Evolutionary conservation across 2,113 vertebrate species (phyloP).

Genomic region (Campylomormyrus numenius): DNA sequence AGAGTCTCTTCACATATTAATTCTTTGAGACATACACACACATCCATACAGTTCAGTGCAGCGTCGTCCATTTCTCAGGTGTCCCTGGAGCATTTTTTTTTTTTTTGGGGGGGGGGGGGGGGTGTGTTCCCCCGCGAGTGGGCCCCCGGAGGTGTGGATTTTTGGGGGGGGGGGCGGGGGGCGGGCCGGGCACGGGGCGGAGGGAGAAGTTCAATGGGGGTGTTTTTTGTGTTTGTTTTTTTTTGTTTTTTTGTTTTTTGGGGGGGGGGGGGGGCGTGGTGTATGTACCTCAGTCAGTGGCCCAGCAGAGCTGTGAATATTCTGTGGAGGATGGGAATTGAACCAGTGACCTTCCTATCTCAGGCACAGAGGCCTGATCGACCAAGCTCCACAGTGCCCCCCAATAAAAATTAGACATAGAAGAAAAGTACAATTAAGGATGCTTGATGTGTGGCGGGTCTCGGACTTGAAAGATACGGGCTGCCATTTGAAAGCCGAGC

Average conservation of each 20-base stretch:
- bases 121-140: no score
- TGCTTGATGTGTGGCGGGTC: neutral
- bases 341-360: neutral
- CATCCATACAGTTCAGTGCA: neutral
- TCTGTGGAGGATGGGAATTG: neutral
- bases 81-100: neutral
- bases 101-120: neutral
- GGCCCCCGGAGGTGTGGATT: no score
- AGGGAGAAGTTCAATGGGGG: no score
- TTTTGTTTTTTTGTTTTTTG: neutral
- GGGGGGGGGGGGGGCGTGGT: neutral
- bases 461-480: neutral
- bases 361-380: neutral
- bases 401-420: neutral
- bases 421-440: neutral
- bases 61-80: neutral
- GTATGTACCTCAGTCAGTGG: neutral
- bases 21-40: neutral
- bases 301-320: neutral
- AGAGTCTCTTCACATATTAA: neutral
- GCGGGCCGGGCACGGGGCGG: no score
- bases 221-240: no score
- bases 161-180: no score
- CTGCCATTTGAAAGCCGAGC: slow-evolving; percentile 31
- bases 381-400: neutral